Conservation (phyloP, 2,113 vertebrate species). For the Polypterus senegalus region DNA sequence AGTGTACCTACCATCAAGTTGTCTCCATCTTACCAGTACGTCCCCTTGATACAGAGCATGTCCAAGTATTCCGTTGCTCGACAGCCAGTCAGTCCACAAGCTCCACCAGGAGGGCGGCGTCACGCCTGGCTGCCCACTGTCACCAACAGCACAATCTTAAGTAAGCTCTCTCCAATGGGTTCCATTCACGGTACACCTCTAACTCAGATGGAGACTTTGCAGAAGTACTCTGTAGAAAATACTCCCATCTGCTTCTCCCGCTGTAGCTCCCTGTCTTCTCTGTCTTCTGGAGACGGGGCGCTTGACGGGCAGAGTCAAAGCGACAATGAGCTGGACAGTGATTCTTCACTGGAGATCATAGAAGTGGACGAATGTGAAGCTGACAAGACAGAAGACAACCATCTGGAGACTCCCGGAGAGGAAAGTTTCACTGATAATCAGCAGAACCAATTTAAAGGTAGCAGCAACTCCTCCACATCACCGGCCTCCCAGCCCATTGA, state of each 20-base stretch:
- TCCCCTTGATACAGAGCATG: conserved; percentile 62
- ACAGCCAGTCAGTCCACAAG: conserved; percentile 43
- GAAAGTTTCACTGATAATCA: conserved; percentile 50
- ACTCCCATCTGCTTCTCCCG: conserved; percentile 84
- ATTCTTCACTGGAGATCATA: conserved; percentile 79
- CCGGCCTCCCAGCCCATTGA: conserved; percentile 48
- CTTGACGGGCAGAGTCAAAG: conserved; percentile 64
- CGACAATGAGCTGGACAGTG: conserved; percentile 63
- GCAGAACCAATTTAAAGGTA: conserved; percentile 41
- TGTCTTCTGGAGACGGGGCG: conserved; percentile 74
- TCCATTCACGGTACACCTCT: conserved; percentile 36
- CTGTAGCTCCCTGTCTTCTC: conserved; percentile 86
- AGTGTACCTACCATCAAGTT: conserved; percentile 77
- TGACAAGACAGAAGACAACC: conserved; percentile 44
- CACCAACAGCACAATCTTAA: conserved; percentile 44
- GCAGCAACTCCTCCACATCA: conserved; percentile 18
- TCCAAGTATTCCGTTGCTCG: conserved; percentile 43
- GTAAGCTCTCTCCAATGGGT: conserved; percentile 60
- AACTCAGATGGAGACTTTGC: conserved; percentile 58
- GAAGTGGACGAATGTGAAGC: conserved; percentile 64
- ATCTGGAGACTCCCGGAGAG: conserved; percentile 49
- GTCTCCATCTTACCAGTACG: conserved; percentile 81
- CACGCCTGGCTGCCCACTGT: conserved; percentile 63
- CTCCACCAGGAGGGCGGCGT: conserved; percentile 52
- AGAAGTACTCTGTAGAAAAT: conserved; percentile 76